phyloP scores from a whole-genome alignment of 2,888 invertebrate species.

The Stenchaetothrips biformis region DNA sequence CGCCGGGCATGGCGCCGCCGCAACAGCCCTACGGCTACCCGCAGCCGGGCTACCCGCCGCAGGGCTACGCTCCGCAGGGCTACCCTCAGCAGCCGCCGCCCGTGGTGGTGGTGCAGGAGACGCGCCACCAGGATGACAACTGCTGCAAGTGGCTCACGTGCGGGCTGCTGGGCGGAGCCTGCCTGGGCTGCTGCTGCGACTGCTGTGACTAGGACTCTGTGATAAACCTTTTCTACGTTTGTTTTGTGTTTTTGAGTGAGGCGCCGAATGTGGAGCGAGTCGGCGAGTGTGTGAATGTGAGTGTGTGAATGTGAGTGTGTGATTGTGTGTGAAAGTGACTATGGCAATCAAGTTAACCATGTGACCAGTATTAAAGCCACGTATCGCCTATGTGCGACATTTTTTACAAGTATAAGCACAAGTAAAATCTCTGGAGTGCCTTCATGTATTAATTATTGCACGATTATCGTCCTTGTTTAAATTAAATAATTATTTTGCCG shows the following conservation, averaged over 20 bases:
- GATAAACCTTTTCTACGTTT: background rate
- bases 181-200: conserved; percentile 19
- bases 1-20: conserved; percentile 37
- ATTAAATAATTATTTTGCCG: background rate
- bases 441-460: too few species aligned
- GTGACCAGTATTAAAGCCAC: background rate
- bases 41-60: conserved; percentile 47
- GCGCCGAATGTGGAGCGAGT: background rate
- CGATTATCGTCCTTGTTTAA: background rate
- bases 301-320: background rate
- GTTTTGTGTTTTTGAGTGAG: background rate
- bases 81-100: conserved; percentile 56
- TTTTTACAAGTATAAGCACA: background rate
- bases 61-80: conserved; percentile 55
- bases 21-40: conserved; percentile 37
- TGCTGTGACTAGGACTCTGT: background rate
- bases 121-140: background rate
- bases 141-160: background rate
- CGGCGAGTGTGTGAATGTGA: background rate
- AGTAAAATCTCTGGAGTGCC: background rate
- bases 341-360: too few species aligned
- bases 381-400: background rate
- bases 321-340: background rate
- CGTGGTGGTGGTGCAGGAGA: background rate
- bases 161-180: conserved; percentile 8